Conservation (phyloP, 1,140 invertebrate genomes). For the Kradibia gibbosae region DNA sequence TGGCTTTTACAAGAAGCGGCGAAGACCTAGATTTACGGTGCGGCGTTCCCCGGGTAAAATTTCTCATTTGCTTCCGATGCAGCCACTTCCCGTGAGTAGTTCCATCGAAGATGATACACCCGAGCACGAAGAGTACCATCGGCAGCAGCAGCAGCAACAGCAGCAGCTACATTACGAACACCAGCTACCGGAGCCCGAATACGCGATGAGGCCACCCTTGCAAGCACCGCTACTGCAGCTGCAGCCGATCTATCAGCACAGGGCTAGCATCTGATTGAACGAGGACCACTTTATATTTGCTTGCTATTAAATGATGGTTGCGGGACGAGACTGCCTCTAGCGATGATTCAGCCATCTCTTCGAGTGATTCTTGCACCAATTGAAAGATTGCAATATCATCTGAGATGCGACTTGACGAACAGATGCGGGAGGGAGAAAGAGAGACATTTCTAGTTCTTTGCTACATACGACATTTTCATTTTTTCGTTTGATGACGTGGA, state of each 20-base stretch:
- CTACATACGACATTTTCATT: neutral
- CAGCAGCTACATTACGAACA: neutral
- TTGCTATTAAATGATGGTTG: neutral
- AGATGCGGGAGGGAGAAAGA: slow-evolving; percentile 1
- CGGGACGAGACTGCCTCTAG: slow-evolving; percentile 19
- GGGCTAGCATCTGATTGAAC: slow-evolving; percentile 73
- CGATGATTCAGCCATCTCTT: neutral
- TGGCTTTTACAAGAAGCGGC: slow-evolving; percentile 77
- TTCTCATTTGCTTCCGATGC: slow-evolving; percentile 79
- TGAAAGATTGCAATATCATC: no score
- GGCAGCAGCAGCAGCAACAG: neutral
- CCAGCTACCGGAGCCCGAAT: slow-evolving; percentile 27
- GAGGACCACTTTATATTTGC: neutral
- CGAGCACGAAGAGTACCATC: neutral
- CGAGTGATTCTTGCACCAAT: neutral
- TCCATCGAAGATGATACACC: slow-evolving; percentile 67
- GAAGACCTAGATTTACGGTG: slow-evolving; percentile 79
- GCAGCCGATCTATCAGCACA: slow-evolving; percentile 74
- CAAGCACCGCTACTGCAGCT: slow-evolving; percentile 71
- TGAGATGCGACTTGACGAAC: neutral
- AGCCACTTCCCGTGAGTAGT: slow-evolving; percentile 74
- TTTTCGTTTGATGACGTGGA: neutral
- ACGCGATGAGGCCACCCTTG: slow-evolving; percentile 67
- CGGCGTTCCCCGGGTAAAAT: slow-evolving; percentile 82
- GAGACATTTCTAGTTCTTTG: slow-evolving; percentile 12